A percentile compares a stretch with the other conserved stretches of the same genome.
Evolutionary conservation across 2,888 invertebrate species (phyloP).

Genomic region (Pachydiplax longipennis): DNA sequence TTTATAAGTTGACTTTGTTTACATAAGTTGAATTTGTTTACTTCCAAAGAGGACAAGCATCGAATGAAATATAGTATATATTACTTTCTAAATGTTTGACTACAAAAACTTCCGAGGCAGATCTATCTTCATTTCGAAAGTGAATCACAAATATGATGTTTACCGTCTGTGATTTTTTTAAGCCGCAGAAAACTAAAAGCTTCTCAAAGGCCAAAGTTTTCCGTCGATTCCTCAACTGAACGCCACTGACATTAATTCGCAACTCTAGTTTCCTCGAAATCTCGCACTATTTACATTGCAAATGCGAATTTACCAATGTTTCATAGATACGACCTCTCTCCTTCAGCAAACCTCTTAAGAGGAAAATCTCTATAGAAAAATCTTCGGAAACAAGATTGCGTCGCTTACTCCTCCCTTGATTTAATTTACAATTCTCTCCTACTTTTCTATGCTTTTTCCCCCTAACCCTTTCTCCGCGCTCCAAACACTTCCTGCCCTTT

Average conservation of each 20-base stretch:
- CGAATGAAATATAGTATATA: too few species aligned
- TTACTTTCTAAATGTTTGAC: too few species aligned
- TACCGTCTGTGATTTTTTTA: neutral
- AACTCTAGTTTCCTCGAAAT: neutral
- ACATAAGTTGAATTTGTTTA: too few species aligned
- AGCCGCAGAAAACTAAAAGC: neutral
- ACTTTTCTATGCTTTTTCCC: neutral
- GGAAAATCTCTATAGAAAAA: neutral
- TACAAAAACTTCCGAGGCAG: too few species aligned
- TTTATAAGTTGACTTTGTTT: too few species aligned
- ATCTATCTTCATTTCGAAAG: neutral
- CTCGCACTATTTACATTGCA: neutral
- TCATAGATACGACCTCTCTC: neutral
- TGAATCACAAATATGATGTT: neutral
- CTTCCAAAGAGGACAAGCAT: too few species aligned
- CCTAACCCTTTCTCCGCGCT: neutral
- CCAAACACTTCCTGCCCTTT: neutral
- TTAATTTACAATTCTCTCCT: slow-evolving; percentile 4
- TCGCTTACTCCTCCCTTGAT: neutral
- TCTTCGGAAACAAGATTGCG: neutral
- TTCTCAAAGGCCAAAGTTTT: neutral
- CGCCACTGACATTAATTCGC: too few species aligned
- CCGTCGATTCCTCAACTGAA: neutral
- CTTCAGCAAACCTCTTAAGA: neutral
- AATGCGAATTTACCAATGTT: neutral